phyloP scores from a whole-genome alignment of 1,140 invertebrate genomes.

The Delia radicum region DNA sequence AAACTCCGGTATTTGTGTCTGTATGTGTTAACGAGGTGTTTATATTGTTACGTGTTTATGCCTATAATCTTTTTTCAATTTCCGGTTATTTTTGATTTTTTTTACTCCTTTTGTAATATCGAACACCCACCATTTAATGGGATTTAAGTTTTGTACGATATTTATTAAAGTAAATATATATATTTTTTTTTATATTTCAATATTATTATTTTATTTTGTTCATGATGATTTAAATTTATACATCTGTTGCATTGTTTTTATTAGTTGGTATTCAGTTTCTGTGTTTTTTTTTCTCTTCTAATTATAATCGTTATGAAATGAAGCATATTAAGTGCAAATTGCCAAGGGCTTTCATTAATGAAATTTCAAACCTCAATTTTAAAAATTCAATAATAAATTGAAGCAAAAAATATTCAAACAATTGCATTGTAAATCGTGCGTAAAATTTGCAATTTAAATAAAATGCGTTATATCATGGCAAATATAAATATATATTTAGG shows the following conservation, averaged over 20 bases:
- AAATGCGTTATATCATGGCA: no score
- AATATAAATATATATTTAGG: no score
- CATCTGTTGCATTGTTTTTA: not conserved
- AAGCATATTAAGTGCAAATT: conserved; percentile 16
- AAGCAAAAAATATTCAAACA: conserved; percentile 12
- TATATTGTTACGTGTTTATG: not conserved
- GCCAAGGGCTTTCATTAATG: conserved; percentile 8
- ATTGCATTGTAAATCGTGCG: conserved; percentile 13
- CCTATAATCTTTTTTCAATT: not conserved
- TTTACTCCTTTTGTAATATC: not conserved
- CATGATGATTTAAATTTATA: not conserved
- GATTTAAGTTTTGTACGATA: not conserved
- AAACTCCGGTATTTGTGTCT: no score
- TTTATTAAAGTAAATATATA: not conserved
- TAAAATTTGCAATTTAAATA: conserved; percentile 9
- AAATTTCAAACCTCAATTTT: not conserved
- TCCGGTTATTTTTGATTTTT: not conserved
- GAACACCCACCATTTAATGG: not conserved
- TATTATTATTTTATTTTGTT: no score
- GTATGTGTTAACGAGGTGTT: not conserved
- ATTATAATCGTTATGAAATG: conserved; percentile 1
- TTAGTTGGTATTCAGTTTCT: not conserved
- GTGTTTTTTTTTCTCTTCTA: not conserved
- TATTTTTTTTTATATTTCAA: not conserved
- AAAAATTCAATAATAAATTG: not conserved